These are phyloP conservation scores for Eospalax fontanierii DNA, from an alignment of 2,797 vertebrate genomes.

Conservation along the genomic window DNA sequence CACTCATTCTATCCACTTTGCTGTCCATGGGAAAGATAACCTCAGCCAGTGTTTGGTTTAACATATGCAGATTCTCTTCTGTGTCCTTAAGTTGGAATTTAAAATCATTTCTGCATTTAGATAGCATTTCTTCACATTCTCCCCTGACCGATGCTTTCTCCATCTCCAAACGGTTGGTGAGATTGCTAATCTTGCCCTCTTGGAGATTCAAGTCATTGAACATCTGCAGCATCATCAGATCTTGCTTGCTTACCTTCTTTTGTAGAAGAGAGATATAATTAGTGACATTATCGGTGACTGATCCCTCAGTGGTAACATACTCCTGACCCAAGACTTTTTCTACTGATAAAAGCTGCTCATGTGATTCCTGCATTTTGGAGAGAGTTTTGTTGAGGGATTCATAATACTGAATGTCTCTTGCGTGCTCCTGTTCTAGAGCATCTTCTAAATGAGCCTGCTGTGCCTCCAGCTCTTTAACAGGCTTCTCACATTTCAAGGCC, in stretches of 20 bases:
- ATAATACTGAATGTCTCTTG: constrained; percentile 84
- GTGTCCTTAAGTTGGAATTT: constrained; percentile 86
- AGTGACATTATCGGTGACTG: constrained; percentile 82
- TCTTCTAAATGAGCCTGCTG: constrained; percentile 88
- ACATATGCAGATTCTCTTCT: constrained; percentile 83
- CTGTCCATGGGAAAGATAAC: constrained; percentile 87
- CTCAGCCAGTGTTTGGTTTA: constrained; percentile 90
- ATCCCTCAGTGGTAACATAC: constrained; percentile 37
- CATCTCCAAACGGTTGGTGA: constrained; percentile 86
- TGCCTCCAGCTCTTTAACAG: constrained; percentile 88
- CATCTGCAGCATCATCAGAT: constrained; percentile 87
- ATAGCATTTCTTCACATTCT: constrained; percentile 88
- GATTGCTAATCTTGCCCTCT: constrained; percentile 89
- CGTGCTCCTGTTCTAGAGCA: constrained; percentile 85
- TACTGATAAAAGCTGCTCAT: constrained; percentile 82
- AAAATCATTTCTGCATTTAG: constrained; percentile 87
- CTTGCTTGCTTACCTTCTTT: constrained; percentile 89
- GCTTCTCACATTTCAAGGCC: constrained; percentile 83
- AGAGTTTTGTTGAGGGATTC: constrained; percentile 90
- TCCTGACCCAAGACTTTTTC: constrained; percentile 64
- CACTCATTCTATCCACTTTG: constrained; percentile 90
- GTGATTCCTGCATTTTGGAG: constrained; percentile 87
- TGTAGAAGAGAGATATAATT: constrained; percentile 84
- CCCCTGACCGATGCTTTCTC: constrained; percentile 85
- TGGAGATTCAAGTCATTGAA: constrained; percentile 88